phyloP scores from a whole-genome alignment of 2,797 vertebrate genomes.

The Pangasius djambal region DNA sequence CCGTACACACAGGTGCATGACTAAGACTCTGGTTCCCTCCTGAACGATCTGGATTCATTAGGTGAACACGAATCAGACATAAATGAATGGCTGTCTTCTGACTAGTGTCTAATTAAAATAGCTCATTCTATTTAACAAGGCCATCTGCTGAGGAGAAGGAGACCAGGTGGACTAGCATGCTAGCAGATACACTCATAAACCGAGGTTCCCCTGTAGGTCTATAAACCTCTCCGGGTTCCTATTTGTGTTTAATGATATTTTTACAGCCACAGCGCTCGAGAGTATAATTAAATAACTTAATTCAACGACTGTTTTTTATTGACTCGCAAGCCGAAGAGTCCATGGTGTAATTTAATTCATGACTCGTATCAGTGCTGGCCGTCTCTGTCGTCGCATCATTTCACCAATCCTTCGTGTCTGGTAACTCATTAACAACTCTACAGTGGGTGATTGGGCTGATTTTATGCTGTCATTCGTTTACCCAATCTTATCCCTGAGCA shows the following conservation, averaged over 20 bases:
- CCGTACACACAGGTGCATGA: background rate
- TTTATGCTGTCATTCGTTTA: conserved; percentile 31
- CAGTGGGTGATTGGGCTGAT: conserved; percentile 38
- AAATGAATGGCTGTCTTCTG: conserved; percentile 59
- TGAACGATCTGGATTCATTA: conserved; percentile 20
- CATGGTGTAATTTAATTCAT: conserved; percentile 48
- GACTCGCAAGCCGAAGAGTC: conserved; percentile 43
- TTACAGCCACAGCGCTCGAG: conserved; percentile 42
- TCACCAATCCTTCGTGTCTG: conserved; percentile 19
- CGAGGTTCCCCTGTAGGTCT: conserved; percentile 46
- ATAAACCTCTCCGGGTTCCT: conserved; percentile 49
- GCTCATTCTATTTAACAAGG: conserved; percentile 72
- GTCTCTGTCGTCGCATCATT: conserved; percentile 29
- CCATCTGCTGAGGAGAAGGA: conserved; percentile 72
- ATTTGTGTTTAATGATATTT: conserved; percentile 53
- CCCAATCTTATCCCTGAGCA: background rate
- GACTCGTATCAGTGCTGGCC: conserved; percentile 34
- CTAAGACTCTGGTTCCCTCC: background rate
- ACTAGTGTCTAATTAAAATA: conserved; percentile 75
- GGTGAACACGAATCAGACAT: conserved; percentile 3
- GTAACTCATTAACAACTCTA: conserved; percentile 46
- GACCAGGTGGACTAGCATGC: conserved; percentile 68
- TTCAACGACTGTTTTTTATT: conserved; percentile 44
- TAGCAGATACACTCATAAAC: conserved; percentile 62
- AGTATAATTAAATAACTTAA: conserved; percentile 53